phyloP scores from a whole-genome alignment of 2,113 vertebrate genomes.

The Spheniscus mendiculus region DNA sequence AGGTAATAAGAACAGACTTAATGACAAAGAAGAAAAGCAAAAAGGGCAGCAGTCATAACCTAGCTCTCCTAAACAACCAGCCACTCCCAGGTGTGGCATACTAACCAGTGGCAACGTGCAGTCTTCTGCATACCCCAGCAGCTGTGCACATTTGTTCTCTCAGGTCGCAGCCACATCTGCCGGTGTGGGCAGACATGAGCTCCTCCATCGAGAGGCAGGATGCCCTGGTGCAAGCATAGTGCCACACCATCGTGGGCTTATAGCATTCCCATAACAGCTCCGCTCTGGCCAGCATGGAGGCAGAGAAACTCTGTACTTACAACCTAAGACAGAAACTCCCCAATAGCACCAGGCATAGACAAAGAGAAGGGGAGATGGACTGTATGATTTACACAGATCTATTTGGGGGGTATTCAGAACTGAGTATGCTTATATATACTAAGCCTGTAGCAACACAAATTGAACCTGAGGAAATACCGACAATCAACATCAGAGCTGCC shows the following conservation, averaged over 20 bases:
- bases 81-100: background rate
- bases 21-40: background rate
- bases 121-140: background rate
- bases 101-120: background rate
- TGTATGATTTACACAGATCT: background rate
- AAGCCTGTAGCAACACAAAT: background rate
- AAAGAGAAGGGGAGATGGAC: background rate
- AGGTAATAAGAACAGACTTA: background rate
- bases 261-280: background rate
- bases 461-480: background rate
- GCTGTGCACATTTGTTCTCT: background rate
- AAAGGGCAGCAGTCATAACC: background rate
- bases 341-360: background rate
- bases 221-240: background rate
- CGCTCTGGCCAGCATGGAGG: background rate
- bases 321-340: background rate
- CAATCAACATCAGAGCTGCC: background rate
- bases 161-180: no score
- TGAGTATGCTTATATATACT: background rate
- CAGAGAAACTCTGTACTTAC: background rate
- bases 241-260: accelerated
- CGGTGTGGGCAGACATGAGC: background rate
- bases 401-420: background rate
- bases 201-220: background rate
- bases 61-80: background rate